Percentiles rank a stretch among this genome's conserved stretches.
phyloP scores from a whole-genome alignment of 1,140 invertebrate genomes.

The Chymomyza costata region DNA sequence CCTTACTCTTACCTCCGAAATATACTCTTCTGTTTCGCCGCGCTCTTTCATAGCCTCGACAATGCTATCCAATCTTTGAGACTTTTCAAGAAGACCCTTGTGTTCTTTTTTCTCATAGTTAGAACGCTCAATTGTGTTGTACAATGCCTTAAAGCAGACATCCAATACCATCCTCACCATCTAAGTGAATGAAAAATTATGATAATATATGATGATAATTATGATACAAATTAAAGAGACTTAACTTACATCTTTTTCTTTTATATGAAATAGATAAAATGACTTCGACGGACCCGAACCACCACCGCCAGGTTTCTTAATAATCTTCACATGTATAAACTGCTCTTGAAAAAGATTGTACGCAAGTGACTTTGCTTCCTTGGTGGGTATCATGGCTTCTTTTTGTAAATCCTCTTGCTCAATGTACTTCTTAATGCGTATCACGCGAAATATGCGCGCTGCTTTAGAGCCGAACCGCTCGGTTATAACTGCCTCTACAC shows the following conservation, averaged over 20 bases:
- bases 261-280: constrained; percentile 84
- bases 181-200: constrained; percentile 57
- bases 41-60: constrained; percentile 84
- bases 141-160: constrained; percentile 85
- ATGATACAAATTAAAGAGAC: too few species aligned
- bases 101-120: constrained; percentile 80
- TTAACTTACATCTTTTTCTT: constrained; percentile 75
- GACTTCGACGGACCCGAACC: constrained; percentile 79
- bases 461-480: constrained; percentile 91
- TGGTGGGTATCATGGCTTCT: constrained; percentile 90
- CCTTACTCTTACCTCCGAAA: constrained; percentile 82
- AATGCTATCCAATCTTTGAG: constrained; percentile 87
- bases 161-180: constrained; percentile 85
- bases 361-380: constrained; percentile 89
- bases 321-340: constrained; percentile 79
- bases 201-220: too few species aligned
- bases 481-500: constrained; percentile 85
- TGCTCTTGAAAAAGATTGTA: constrained; percentile 89
- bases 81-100: constrained; percentile 88
- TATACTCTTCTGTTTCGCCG: constrained; percentile 84
- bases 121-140: constrained; percentile 81
- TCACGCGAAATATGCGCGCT: constrained; percentile 89
- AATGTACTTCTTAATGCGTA: constrained; percentile 85
- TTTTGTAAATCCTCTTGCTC: constrained; percentile 93
- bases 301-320: constrained; percentile 75